Evolutionary conservation across 1,140 invertebrate species (phyloP), one percentile per base, ranked within the genome.

Genomic region (Diachasmimorpha longicaudata): DNA sequence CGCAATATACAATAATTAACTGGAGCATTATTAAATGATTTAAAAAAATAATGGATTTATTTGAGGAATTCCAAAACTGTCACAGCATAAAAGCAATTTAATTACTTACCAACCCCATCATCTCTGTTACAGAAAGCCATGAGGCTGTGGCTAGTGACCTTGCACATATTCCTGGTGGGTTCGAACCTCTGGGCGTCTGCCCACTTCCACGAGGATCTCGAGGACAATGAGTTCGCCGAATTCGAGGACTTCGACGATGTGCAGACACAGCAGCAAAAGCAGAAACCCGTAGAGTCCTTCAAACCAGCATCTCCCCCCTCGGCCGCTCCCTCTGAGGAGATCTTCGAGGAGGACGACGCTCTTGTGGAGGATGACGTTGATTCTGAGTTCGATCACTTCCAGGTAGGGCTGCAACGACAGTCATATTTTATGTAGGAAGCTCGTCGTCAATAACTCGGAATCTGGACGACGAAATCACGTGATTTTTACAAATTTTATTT

Each of bases 181-280:
- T 89, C 90, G 52, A 89, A 90, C 81, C 77, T 90, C n/a, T 90
- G 86, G 85, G 86, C 86, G 8, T 88, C 88, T 23, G 88, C 87
- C 1, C 89, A 90, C 70, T 92, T 87, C 67, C 85, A 90, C 31
- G 93, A 93, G 72, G 85, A 91, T 1, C 81, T 90, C 0, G 93
- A 95, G 79, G 96, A 98, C 84, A 97, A 97, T 91, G 97, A 98
- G 82, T 99, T 98, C 91, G 97, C 97, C 0, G 97, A 98, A 87
- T 99, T 98, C 90, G 97, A 98, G 88, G 96, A 98, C 82, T 96
- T 96, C 87, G 95, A 96, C 79, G 85, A 85, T 72, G 87, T 86
- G 39, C 86, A 79, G 39, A 42, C 9, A 6, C 31, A 31, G 4
- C 39, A 42, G 9, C 2, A 42, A 10, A 42, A 42, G 13, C 4